Conservation (phyloP, 1,140 invertebrate species). For the Holcopasites calliopsidis region DNA sequence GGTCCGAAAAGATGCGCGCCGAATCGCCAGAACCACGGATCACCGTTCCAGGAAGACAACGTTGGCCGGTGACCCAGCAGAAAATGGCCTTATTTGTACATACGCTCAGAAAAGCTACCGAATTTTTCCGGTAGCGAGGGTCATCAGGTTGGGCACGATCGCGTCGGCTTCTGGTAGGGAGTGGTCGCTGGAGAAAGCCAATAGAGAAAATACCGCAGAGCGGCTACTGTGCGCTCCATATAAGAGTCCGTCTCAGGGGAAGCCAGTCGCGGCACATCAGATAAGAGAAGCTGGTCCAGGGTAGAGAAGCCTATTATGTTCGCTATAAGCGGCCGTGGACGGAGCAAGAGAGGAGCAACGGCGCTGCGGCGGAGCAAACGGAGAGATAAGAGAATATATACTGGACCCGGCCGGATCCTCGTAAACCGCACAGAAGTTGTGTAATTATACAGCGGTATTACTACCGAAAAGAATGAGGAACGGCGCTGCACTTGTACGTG, state of each 20-base stretch:
- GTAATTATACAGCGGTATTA: conserved; percentile 56
- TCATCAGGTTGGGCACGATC: conserved; percentile 23
- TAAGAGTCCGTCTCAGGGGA: conserved; percentile 52
- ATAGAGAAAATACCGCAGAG: conserved; percentile 51
- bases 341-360: background rate
- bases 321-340: conserved; percentile 43
- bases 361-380: background rate
- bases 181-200: conserved; percentile 23
- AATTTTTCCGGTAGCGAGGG: background rate
- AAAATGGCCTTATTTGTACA: background rate
- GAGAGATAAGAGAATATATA: conserved; percentile 52
- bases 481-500: conserved; percentile 4
- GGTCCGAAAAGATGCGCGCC: no score
- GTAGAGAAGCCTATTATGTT: conserved; percentile 58
- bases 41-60: background rate
- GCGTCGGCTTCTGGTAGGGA: conserved; percentile 14
- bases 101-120: background rate
- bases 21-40: no score
- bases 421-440: conserved; percentile 50
- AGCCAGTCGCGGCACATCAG: conserved; percentile 52
- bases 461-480: conserved; percentile 44
- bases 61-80: background rate
- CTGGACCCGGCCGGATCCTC: background rate
- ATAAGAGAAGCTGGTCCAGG: conserved; percentile 52
- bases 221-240: conserved; percentile 41